These are phyloP conservation scores for Cosmia pyralina DNA, from an alignment of 2,888 invertebrate genomes.

Conservation along the genomic window DNA sequence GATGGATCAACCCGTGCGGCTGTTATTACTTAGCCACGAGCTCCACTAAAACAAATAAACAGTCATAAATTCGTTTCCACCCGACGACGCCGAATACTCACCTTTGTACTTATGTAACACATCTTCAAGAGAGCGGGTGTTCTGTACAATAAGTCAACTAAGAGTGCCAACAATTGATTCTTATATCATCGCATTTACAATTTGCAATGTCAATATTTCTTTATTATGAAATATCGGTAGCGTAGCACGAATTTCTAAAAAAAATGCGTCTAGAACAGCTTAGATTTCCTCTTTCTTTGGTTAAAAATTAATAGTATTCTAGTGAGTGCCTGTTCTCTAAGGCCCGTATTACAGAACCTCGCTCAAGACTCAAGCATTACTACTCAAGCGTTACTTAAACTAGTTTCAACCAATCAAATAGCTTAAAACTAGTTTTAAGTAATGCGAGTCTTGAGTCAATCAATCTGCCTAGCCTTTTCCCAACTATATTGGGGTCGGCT, in stretches of 20 bases:
- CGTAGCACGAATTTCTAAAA: background rate
- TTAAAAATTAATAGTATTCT: background rate
- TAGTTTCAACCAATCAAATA: too few species aligned
- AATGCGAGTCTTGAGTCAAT: too few species aligned
- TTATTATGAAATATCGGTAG: conserved; percentile 20
- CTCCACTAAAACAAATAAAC: conserved; percentile 15
- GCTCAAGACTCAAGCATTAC: too few species aligned
- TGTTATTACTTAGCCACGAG: too few species aligned
- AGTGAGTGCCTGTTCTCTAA: too few species aligned
- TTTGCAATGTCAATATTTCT: conserved; percentile 38
- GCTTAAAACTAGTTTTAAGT: too few species aligned
- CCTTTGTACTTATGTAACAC: conserved; percentile 45
- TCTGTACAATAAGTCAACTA: conserved; percentile 38
- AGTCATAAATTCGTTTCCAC: conserved; percentile 14
- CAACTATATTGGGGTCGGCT: too few species aligned
- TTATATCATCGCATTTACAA: conserved; percentile 59
- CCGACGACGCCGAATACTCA: background rate
- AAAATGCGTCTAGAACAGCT: background rate
- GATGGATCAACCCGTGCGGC: too few species aligned
- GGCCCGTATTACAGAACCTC: too few species aligned
- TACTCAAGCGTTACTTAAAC: too few species aligned
- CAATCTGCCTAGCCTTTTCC: too few species aligned
- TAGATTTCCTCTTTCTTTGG: background rate
- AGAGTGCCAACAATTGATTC: conserved; percentile 54
- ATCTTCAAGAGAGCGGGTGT: conserved; percentile 43